A percentile compares a stretch with the other conserved stretches of the same genome.
These are phyloP conservation scores for Steinernema scapterisci DNA, from an alignment of 2,888 invertebrate genomes.

Conservation along the genomic window DNA sequence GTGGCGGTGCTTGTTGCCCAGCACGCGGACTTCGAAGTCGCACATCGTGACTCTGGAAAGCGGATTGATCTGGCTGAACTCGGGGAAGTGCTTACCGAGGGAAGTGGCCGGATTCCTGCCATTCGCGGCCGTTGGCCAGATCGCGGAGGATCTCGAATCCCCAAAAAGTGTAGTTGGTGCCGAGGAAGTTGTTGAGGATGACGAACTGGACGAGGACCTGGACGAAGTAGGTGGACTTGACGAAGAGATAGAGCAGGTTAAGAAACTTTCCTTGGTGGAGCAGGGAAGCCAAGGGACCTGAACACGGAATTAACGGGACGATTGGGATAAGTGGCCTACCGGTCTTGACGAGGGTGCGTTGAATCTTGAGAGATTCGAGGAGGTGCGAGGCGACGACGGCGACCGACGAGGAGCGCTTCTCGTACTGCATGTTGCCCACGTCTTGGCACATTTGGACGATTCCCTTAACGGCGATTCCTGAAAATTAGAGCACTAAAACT, in stretches of 20 bases:
- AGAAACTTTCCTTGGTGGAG: constrained; percentile 66
- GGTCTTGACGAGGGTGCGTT: constrained; percentile 68
- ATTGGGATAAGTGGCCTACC: background rate
- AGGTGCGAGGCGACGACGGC: constrained; percentile 70
- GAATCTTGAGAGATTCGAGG: constrained; percentile 70
- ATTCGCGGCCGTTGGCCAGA: constrained; percentile 64
- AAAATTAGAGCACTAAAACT: constrained; percentile 32
- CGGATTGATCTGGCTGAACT: background rate
- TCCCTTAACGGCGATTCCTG: constrained; percentile 67
- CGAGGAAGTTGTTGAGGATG: constrained; percentile 68
- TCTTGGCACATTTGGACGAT: constrained; percentile 70
- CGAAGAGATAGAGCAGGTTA: constrained; percentile 60
- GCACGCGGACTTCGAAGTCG: constrained; percentile 69
- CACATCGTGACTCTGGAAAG: constrained; percentile 67
- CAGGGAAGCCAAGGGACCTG: constrained; percentile 61
- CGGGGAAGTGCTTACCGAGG: constrained; percentile 54
- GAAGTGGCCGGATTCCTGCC: constrained; percentile 68
- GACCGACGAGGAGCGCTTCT: constrained; percentile 68
- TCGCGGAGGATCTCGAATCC: constrained; percentile 68
- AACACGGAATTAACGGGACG: constrained; percentile 67
- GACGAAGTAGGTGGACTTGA: constrained; percentile 62
- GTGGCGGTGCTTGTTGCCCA: constrained; percentile 70
- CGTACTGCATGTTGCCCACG: constrained; percentile 69
- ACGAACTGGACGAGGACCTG: constrained; percentile 67
- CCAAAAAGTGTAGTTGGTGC: constrained; percentile 67